Evolutionary conservation across 2,113 vertebrate species (phyloP).

Genomic region (Anoplopoma fimbria): DNA sequence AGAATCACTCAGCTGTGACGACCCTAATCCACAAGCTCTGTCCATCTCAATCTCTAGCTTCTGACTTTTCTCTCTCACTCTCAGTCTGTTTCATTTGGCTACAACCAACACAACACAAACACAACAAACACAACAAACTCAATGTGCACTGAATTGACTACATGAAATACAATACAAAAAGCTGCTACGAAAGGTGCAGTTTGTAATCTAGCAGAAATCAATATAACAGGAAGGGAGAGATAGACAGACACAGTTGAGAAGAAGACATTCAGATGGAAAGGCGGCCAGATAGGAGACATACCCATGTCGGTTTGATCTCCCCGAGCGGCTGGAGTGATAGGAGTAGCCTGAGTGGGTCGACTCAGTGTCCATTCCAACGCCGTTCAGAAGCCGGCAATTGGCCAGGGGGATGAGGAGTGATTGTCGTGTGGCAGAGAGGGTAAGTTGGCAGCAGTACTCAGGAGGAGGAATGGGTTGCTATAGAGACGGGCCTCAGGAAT

Average conservation of each 20-base stretch:
- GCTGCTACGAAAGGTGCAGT: background rate
- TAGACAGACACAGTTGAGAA: constrained; percentile 5
- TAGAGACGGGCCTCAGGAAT: constrained; percentile 70
- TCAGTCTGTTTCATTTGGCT: constrained; percentile 27
- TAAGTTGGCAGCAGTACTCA: constrained; percentile 43
- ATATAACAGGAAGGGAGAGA: background rate
- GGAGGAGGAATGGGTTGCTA: constrained; percentile 67
- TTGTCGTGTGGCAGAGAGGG: constrained; percentile 43
- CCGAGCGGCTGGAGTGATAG: constrained; percentile 93
- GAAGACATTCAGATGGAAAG: constrained; percentile 16
- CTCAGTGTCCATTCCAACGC: constrained; percentile 92
- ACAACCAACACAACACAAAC: constrained; percentile 5
- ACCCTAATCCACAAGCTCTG: constrained; percentile 61
- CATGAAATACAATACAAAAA: background rate
- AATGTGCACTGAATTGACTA: background rate
- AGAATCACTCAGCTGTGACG: constrained; percentile 60
- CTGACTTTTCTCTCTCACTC: constrained; percentile 1
- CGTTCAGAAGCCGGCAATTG: constrained; percentile 48
- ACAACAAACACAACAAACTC: constrained; percentile 26
- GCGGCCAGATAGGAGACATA: constrained; percentile 75
- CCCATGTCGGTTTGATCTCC: constrained; percentile 92
- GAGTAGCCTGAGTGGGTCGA: constrained; percentile 95
- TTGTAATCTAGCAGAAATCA: constrained; percentile 10
- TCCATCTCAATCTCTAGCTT: constrained; percentile 7
- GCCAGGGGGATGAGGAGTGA: constrained; percentile 52